A percentile compares a stretch with the other conserved stretches of the same genome.
Conservation (phyloP, 2,113 vertebrate genomes). For the Atrichornis clamosus region DNA sequence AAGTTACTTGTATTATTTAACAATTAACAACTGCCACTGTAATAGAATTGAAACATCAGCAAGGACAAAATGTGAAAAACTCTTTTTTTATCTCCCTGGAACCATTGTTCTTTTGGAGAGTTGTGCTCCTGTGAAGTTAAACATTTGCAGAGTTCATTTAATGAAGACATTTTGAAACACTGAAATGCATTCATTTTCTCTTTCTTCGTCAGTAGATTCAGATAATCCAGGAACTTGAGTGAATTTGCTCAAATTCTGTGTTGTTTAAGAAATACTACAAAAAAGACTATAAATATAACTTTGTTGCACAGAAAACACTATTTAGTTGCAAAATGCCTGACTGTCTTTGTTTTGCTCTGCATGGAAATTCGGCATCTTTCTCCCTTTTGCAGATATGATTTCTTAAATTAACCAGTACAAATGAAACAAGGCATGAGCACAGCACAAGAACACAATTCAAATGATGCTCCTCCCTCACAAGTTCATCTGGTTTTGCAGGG, state of each 20-base stretch:
- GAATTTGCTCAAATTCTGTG: not conserved
- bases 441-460: not conserved
- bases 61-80: not conserved
- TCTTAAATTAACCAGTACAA: not conserved
- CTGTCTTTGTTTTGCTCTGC: not conserved
- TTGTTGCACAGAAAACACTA: not conserved
- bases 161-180: not conserved
- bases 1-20: slow-evolving; percentile 13
- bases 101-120: not conserved
- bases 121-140: not conserved
- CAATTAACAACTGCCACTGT: slow-evolving; percentile 18
- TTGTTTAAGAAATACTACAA: not conserved
- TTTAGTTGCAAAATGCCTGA: not conserved
- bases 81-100: not conserved
- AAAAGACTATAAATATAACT: not conserved
- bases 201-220: not conserved
- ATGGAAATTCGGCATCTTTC: not conserved
- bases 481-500: not conserved
- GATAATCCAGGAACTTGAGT: not conserved
- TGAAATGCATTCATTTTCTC: not conserved
- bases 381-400: not conserved
- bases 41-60: slow-evolving; percentile 8
- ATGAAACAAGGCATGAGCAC: not conserved
- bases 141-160: not conserved
- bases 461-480: not conserved